Evolutionary conservation across 2,113 vertebrate species (phyloP).

Genomic region (Tor tambroides): DNA sequence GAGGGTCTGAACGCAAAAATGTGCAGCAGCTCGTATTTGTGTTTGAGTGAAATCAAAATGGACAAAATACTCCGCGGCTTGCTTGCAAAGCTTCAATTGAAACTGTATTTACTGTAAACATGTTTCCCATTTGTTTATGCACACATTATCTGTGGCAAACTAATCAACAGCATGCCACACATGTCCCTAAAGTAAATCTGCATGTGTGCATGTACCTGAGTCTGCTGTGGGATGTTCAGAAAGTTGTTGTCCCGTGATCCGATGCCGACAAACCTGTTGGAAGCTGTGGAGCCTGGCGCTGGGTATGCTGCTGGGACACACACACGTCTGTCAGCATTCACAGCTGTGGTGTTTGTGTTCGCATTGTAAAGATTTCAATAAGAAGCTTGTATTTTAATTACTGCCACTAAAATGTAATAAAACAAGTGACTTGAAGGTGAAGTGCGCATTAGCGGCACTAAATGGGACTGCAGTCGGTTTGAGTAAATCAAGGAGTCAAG

Average conservation of each 20-base stretch:
- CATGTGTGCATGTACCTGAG: constrained; percentile 69
- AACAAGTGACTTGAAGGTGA: neutral
- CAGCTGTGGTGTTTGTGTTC: constrained; percentile 28
- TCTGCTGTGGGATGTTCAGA: constrained; percentile 95
- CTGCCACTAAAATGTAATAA: neutral
- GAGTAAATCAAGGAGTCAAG: neutral
- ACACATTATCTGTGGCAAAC: neutral
- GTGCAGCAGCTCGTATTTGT: neutral
- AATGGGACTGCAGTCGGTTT: neutral
- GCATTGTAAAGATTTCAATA: neutral
- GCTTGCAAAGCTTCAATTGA: neutral
- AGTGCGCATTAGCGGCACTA: neutral
- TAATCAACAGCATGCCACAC: neutral
- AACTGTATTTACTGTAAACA: neutral
- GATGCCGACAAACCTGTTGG: constrained; percentile 99
- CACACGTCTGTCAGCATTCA: constrained; percentile 64
- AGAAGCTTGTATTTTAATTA: neutral
- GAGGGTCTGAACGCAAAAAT: neutral
- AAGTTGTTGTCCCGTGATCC: constrained; percentile 99
- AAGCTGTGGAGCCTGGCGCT: constrained; percentile 93
- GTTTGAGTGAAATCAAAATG: neutral
- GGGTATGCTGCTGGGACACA: constrained; percentile 87
- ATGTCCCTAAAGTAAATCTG: neutral
- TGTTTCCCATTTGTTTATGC: neutral
- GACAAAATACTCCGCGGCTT: neutral